Percentiles rank a stretch among this genome's conserved stretches.
Conservation (phyloP, 2,888 invertebrate species). For the Netelia inedita region DNA sequence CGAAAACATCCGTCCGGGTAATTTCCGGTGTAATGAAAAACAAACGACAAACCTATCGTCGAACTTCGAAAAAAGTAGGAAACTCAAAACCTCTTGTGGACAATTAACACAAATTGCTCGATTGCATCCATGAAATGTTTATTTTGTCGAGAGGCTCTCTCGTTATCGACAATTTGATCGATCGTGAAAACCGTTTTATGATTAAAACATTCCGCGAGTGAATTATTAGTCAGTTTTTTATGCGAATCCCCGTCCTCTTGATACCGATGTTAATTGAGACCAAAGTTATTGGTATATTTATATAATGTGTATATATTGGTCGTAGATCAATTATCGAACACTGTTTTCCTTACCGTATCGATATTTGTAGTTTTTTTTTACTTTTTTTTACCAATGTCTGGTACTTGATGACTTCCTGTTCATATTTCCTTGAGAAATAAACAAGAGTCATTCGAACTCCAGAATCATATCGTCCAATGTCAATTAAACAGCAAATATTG, state of each 20-base stretch:
- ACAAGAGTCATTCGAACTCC: constrained; percentile 62
- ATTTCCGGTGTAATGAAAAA: background rate
- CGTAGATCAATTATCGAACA: constrained; percentile 5
- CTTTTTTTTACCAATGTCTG: background rate
- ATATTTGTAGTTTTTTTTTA: background rate
- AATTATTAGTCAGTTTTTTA: constrained; percentile 8
- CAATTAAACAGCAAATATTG: background rate
- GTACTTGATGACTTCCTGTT: constrained; percentile 31
- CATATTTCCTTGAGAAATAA: constrained; percentile 71
- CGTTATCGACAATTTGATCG: constrained; percentile 2
- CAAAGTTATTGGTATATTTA: constrained; percentile 9
- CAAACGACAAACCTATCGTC: constrained; percentile 3
- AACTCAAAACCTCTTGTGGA: background rate
- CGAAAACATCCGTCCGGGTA: background rate
- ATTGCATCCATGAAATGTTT: constrained; percentile 3
- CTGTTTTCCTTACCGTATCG: background rate
- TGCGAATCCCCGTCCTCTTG: constrained; percentile 2
- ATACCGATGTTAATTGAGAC: background rate
- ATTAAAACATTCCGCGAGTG: constrained; percentile 10
- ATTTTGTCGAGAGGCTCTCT: background rate
- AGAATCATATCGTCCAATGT: constrained; percentile 14
- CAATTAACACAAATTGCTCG: constrained; percentile 35
- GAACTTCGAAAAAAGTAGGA: constrained; percentile 15
- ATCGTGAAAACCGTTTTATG: background rate
- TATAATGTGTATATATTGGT: constrained; percentile 3